Evolutionary conservation across 1,140 invertebrate species (phyloP), one percentile per base, ranked within the genome.

Genomic region (Drosophila mojavensis): DNA sequence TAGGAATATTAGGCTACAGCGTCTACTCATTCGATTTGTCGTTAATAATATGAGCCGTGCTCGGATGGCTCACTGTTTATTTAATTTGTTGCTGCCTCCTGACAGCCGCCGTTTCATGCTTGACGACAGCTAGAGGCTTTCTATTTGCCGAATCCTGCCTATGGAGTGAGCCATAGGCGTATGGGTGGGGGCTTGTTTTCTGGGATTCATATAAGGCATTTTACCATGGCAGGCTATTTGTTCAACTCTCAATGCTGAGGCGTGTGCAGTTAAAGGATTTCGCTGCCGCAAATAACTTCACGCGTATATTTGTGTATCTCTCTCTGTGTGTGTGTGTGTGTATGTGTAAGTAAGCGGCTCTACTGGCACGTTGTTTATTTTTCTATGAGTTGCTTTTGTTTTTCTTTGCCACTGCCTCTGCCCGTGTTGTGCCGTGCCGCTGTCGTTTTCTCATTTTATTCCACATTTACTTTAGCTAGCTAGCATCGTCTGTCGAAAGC

Each of bases 251-350:
- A 50, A 68, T 17, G 64, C 70, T 73, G 55, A 77, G 76, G 82
- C 76, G 55, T 74, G 68, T 83, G 79, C 83, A 88, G 83, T 86
- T 85, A 86, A 86, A 86, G 83, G 83, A 83, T 88, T 86, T 86
- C 51, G 62, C 50, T 50, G 54, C 51, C 61, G 81, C 75, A 88
- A 86, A 88, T 82, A 88, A 79, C 76, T 82, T 82, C 61, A 66
- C 82, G 86, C 83, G 72, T 33, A 17, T 17, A 6, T 56, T 1
- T 58, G 4, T 58, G 11, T 56, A 4, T 47, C 10, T 39, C 45
- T 53, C n/a, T n/a, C n/a, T n/a, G n/a, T n/a, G 26, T 51, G 45
- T 36, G 60, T 26, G 26, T 64, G 47, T 66, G 53, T 41, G 33
- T 30, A 24, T 50, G 43, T 47, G 43, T 47, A 7, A 47, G 43